Evolutionary conservation across 2,113 vertebrate genomes (phyloP).

Genomic region (Megaceryle torquata): DNA sequence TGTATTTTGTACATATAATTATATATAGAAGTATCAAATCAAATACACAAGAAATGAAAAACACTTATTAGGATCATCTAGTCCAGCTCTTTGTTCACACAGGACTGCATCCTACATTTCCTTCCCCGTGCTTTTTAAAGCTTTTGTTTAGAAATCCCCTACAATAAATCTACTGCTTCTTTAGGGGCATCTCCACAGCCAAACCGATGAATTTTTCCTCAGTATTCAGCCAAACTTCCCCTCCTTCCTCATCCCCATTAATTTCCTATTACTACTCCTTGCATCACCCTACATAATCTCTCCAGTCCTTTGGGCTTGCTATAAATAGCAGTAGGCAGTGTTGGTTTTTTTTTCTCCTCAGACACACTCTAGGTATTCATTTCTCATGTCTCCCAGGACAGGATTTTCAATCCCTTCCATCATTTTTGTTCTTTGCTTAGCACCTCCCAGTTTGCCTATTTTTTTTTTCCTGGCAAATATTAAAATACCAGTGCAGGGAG

Average conservation of each 20-base stretch:
- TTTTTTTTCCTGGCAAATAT: background rate
- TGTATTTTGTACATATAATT: background rate
- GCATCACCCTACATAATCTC: background rate
- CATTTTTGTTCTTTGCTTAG: background rate
- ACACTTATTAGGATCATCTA: background rate
- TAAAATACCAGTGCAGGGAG: background rate
- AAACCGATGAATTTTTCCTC: background rate
- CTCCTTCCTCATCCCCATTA: background rate
- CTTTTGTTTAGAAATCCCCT: background rate
- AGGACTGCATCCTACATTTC: background rate
- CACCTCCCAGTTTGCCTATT: background rate
- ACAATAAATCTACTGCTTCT: background rate
- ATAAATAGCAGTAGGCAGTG: background rate
- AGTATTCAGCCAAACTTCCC: background rate
- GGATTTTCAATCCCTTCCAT: background rate
- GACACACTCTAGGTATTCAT: background rate
- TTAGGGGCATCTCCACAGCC: background rate
- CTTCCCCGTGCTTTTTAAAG: background rate
- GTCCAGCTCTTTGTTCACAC: background rate
- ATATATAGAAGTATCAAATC: background rate
- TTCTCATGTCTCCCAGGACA: background rate
- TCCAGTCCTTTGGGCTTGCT: background rate
- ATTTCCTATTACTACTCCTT: background rate
- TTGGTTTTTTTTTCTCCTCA: background rate
- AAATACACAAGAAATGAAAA: conserved; percentile 7